Percentiles rank a stretch among this genome's conserved stretches.
phyloP scores from a whole-genome alignment of 2,888 invertebrate species.

The Neelides folsomi region DNA sequence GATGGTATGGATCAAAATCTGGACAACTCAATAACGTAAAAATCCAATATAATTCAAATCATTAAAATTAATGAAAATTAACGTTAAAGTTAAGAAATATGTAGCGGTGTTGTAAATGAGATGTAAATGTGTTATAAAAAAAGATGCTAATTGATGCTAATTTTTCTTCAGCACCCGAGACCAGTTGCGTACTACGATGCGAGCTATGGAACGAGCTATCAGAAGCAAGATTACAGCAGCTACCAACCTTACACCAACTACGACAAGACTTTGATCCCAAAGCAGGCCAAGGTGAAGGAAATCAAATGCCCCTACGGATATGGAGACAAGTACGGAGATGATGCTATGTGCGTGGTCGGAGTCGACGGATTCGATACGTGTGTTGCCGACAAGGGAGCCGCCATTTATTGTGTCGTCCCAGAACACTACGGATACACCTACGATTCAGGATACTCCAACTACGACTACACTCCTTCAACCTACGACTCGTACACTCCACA shows the following conservation, averaged over 20 bases:
- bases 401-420: conserved; percentile 25
- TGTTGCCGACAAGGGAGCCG: conserved; percentile 30
- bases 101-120: no score
- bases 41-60: neutral
- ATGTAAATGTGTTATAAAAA: neutral
- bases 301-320: conserved; percentile 20
- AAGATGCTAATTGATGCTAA: conserved; percentile 3
- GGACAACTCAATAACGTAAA: conserved; percentile 25
- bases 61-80: neutral
- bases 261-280: conserved; percentile 20
- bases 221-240: conserved; percentile 8
- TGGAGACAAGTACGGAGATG: conserved; percentile 16
- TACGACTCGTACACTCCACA: conserved; percentile 6
- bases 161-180: conserved; percentile 17
- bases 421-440: conserved; percentile 13
- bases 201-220: conserved; percentile 9
- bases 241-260: conserved; percentile 19
- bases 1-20: conserved; percentile 26
- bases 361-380: conserved; percentile 30
- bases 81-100: no score
- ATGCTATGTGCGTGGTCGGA: conserved; percentile 28
- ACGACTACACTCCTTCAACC: neutral
- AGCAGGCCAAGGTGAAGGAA: conserved; percentile 26
- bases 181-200: conserved; percentile 14
- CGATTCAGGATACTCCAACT: conserved; percentile 11